Evolutionary conservation across 2,888 invertebrate species (phyloP).

Genomic region (Melanostoma scalare): DNA sequence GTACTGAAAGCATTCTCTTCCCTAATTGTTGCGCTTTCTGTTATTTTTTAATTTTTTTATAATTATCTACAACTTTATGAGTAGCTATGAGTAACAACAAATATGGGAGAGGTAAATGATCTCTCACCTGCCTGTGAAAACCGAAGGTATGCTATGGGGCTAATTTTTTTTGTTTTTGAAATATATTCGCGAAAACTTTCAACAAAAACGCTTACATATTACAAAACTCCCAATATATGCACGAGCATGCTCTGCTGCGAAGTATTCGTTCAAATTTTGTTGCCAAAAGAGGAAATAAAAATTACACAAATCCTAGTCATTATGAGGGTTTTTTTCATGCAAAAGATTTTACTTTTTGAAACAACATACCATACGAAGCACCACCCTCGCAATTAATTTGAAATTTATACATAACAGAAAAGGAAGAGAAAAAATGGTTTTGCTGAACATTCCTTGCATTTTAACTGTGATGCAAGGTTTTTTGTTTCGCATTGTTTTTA

Average conservation of each 20-base stretch:
- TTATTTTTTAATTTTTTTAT: too few relatives aligned
- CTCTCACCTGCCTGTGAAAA: too few relatives aligned
- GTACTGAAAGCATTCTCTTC: too few relatives aligned
- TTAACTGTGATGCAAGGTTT: slow-evolving; percentile 27
- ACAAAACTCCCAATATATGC: slow-evolving; percentile 11
- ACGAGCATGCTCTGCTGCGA: not conserved
- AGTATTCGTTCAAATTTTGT: slow-evolving; percentile 19
- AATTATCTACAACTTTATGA: too few relatives aligned
- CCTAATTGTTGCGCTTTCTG: too few relatives aligned
- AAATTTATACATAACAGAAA: slow-evolving; percentile 57
- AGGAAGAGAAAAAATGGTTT: slow-evolving; percentile 20
- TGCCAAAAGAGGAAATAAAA: slow-evolving; percentile 19
- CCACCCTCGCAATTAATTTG: slow-evolving; percentile 68
- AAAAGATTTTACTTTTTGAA: slow-evolving; percentile 36
- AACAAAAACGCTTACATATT: slow-evolving; percentile 12
- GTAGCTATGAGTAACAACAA: too few relatives aligned
- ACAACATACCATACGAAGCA: slow-evolving; percentile 19
- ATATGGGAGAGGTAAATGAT: too few relatives aligned
- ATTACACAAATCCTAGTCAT: slow-evolving; percentile 41
- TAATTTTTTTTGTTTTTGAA: not conserved
- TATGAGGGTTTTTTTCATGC: slow-evolving; percentile 24
- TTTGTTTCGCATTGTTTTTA: slow-evolving; percentile 4
- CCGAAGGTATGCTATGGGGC: too few relatives aligned
- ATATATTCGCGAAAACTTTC: slow-evolving; percentile 1
- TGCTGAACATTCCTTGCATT: slow-evolving; percentile 59